Evolutionary conservation across 1,140 invertebrate genomes (phyloP).

Genomic region (Megathymus violae): DNA sequence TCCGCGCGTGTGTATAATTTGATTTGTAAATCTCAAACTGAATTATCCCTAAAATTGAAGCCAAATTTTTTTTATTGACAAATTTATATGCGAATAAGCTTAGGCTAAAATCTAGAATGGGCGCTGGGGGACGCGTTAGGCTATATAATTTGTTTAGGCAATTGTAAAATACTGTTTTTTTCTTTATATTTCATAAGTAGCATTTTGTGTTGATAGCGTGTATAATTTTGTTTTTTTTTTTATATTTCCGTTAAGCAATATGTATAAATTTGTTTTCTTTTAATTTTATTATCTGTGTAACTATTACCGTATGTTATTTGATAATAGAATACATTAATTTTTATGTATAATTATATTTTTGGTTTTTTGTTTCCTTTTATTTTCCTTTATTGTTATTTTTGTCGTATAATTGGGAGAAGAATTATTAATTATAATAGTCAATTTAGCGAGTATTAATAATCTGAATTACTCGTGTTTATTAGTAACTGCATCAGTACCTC

Average conservation of each 20-base stretch:
- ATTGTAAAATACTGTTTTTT: slow-evolving; percentile 75
- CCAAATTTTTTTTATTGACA: slow-evolving; percentile 71
- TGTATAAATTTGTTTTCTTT: slow-evolving; percentile 83
- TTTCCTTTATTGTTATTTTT: slow-evolving; percentile 49
- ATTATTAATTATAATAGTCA: slow-evolving; percentile 45
- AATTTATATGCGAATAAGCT: slow-evolving; percentile 49
- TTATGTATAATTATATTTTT: slow-evolving; percentile 80
- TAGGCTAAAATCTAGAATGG: slow-evolving; percentile 43
- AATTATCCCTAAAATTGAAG: slow-evolving; percentile 64
- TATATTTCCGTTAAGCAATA: slow-evolving; percentile 81
- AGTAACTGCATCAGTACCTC: background rate
- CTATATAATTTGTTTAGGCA: slow-evolving; percentile 64
- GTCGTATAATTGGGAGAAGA: slow-evolving; percentile 22
- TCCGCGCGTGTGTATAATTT: slow-evolving; percentile 38
- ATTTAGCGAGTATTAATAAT: slow-evolving; percentile 38
- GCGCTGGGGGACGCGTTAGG: slow-evolving; percentile 56
- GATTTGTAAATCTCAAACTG: slow-evolving; percentile 50
- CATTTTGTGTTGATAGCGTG: slow-evolving; percentile 79
- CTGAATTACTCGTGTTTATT: background rate
- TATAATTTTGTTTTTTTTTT: slow-evolving; percentile 81
- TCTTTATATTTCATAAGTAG: slow-evolving; percentile 66
- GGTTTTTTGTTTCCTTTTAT: slow-evolving; percentile 63
- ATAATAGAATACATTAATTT: slow-evolving; percentile 83
- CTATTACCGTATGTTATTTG: slow-evolving; percentile 80
- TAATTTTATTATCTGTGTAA: slow-evolving; percentile 82